Conservation (phyloP, 2,888 invertebrate species). For the Omphaloscelis lunosa region DNA sequence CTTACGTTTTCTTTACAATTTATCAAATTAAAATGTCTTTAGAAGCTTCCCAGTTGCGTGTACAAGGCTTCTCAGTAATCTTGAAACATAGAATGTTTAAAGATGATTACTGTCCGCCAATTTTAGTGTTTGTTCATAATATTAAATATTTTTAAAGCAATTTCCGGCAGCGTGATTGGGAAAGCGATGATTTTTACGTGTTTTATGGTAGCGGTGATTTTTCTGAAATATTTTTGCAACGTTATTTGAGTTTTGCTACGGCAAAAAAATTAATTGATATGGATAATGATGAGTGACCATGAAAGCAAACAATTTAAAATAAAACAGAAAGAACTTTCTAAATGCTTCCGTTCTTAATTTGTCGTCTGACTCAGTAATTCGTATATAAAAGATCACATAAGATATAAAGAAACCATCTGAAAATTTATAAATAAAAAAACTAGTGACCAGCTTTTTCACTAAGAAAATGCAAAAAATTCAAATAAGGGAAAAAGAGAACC, state of each 20-base stretch:
- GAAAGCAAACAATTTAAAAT: neutral
- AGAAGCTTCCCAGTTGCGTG: conserved; percentile 11
- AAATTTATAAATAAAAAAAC: neutral
- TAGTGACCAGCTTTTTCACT: neutral
- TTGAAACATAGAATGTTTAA: conserved; percentile 33
- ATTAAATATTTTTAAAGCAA: conserved; percentile 60
- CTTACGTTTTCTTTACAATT: conserved; percentile 42
- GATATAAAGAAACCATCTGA: neutral
- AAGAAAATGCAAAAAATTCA: conserved; percentile 41
- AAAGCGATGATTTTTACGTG: conserved; percentile 43
- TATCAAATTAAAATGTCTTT: conserved; percentile 51
- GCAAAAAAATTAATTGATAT: neutral
- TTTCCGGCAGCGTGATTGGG: conserved; percentile 43
- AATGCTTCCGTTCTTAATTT: neutral
- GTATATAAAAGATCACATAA: neutral
- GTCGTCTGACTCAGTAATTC: neutral
- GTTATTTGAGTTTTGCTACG: neutral
- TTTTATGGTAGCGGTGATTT: conserved; percentile 38
- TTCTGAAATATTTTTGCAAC: neutral
- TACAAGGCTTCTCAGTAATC: conserved; percentile 14
- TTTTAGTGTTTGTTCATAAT: conserved; percentile 37
- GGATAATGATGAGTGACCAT: neutral
- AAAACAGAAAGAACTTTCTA: too few species aligned
- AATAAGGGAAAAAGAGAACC: conserved; percentile 47
- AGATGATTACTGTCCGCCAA: conserved; percentile 36